phyloP scores from a whole-genome alignment of 1,140 invertebrate species.

The Melipona quadrifasciata region DNA sequence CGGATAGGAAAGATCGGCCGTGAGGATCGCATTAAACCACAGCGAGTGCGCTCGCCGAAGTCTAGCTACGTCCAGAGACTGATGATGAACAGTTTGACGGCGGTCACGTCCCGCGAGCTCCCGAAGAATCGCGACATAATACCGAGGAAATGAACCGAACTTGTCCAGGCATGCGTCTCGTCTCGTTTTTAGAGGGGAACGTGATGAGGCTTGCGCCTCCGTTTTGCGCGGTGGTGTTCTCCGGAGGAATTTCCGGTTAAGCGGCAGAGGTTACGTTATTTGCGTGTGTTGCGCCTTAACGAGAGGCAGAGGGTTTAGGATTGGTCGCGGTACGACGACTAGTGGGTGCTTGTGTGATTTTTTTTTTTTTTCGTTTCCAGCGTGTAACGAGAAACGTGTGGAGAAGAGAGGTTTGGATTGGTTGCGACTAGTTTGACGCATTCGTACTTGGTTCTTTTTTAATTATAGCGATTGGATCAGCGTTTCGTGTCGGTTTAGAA shows the following conservation, averaged over 20 bases:
- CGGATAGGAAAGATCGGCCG: constrained; percentile 13
- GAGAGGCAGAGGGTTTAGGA: background rate
- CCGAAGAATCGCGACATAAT: constrained; percentile 36
- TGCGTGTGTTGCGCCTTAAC: background rate
- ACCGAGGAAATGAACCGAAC: constrained; percentile 21
- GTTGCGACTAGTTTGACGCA: too few species aligned
- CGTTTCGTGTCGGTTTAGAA: too few species aligned
- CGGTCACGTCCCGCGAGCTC: constrained; percentile 31
- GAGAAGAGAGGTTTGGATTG: too few species aligned
- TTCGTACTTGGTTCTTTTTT: too few species aligned
- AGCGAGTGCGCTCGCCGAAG: constrained; percentile 29
- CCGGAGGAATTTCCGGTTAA: background rate
- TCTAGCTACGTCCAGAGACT: constrained; percentile 3
- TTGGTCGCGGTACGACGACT: background rate
- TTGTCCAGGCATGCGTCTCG: constrained; percentile 1
- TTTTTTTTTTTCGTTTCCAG: background rate
- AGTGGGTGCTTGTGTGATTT: background rate
- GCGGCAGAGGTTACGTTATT: background rate
- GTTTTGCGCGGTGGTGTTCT: background rate
- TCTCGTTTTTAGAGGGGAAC: background rate
- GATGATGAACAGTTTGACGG: constrained; percentile 41
- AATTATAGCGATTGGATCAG: too few species aligned
- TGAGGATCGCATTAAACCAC: constrained; percentile 17
- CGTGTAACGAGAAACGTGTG: too few species aligned
- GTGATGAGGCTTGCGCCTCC: background rate